Conservation (phyloP, 2,888 invertebrate species). For the Catonia carolina region DNA sequence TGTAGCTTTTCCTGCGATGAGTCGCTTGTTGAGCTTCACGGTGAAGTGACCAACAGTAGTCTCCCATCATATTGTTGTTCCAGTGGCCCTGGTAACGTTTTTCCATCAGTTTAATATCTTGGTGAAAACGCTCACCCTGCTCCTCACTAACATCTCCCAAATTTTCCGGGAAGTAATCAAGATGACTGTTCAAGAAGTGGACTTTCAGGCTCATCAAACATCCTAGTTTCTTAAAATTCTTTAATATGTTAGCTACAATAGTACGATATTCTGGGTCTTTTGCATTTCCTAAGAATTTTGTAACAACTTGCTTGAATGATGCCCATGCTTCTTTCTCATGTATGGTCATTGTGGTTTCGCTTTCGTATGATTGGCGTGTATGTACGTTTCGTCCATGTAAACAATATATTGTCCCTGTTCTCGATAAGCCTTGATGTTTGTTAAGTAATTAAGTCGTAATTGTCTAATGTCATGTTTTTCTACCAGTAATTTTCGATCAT, state of each 20-base stretch:
- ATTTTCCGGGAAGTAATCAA: constrained; percentile 40
- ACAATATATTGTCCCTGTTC: too few relatives aligned
- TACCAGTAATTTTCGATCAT: too few relatives aligned
- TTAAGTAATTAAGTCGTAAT: too few relatives aligned
- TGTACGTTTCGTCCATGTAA: too few relatives aligned
- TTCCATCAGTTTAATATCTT: constrained; percentile 38
- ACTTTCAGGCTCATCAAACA: constrained; percentile 39
- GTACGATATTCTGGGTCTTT: constrained; percentile 18
- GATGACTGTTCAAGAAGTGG: constrained; percentile 39
- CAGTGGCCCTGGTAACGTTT: constrained; percentile 37
- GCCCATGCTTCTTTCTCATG: constrained; percentile 27
- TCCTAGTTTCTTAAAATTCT: constrained; percentile 29
- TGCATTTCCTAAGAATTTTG: constrained; percentile 18
- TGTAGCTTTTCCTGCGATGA: constrained; percentile 7
- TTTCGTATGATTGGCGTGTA: too few relatives aligned
- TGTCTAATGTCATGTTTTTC: too few relatives aligned
- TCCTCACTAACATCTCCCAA: constrained; percentile 39
- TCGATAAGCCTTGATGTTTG: too few relatives aligned
- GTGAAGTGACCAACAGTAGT: constrained; percentile 37
- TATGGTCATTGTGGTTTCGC: constrained; percentile 26
- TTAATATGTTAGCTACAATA: constrained; percentile 28
- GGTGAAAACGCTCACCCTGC: constrained; percentile 41
- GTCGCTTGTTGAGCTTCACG: constrained; percentile 4
- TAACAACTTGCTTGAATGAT: constrained; percentile 21
- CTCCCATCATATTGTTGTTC: constrained; percentile 38